These are phyloP conservation scores for Limnephilus auricula DNA, from an alignment of 2,888 invertebrate genomes.

Conservation along the genomic window DNA sequence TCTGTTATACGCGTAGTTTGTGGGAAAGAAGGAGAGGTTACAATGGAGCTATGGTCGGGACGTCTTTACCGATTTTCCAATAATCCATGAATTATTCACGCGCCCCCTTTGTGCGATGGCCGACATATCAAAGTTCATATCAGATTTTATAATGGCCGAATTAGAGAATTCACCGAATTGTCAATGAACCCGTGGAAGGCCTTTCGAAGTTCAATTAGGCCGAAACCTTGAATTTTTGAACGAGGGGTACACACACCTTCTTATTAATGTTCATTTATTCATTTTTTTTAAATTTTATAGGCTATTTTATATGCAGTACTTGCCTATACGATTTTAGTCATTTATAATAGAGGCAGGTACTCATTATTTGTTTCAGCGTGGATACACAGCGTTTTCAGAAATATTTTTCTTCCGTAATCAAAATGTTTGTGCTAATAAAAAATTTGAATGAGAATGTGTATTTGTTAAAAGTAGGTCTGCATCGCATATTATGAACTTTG, in stretches of 20 bases:
- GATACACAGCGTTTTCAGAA: background rate
- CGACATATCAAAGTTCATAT: conserved; percentile 46
- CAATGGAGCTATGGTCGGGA: background rate
- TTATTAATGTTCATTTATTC: background rate
- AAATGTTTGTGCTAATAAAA: too few relatives aligned
- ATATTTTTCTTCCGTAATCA: background rate
- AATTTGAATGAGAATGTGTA: too few relatives aligned
- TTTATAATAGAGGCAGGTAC: background rate
- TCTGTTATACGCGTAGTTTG: background rate
- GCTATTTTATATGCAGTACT: background rate
- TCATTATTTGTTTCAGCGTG: background rate
- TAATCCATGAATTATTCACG: conserved; percentile 61
- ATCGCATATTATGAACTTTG: too few relatives aligned
- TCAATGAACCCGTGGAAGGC: conserved; percentile 33
- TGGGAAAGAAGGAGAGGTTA: background rate
- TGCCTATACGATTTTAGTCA: background rate
- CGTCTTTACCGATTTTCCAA: conserved; percentile 52
- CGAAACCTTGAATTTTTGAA: background rate
- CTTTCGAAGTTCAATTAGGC: conserved; percentile 15
- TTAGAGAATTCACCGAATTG: conserved; percentile 43
- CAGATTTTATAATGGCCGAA: conserved; percentile 39
- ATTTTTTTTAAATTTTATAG: background rate
- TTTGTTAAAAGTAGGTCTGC: too few relatives aligned
- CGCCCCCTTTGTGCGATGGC: conserved; percentile 52
- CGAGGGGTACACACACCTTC: background rate